These are phyloP conservation scores for Macrotrachela quadricornifera DNA, from an alignment of 1,140 invertebrate genomes.

Conservation along the genomic window DNA sequence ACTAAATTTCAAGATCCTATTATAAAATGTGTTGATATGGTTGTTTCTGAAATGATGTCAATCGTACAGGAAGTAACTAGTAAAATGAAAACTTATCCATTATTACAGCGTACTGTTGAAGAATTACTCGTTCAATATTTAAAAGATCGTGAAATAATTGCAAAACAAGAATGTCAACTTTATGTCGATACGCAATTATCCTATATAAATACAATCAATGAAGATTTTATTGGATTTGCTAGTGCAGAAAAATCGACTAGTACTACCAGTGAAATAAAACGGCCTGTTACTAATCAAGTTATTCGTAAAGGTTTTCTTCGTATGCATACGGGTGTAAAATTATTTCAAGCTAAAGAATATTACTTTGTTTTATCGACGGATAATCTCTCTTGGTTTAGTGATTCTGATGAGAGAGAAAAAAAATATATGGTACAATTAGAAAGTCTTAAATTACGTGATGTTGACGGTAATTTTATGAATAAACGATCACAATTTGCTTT, in stretches of 20 bases:
- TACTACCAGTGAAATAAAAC: too few relatives aligned
- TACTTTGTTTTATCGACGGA: slow-evolving; percentile 99
- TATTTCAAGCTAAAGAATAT: slow-evolving; percentile 57
- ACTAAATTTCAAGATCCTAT: slow-evolving; percentile 81
- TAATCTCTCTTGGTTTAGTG: slow-evolving; percentile 94
- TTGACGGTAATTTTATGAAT: slow-evolving; percentile 77
- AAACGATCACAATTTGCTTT: slow-evolving; percentile 84
- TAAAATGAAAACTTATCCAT: slow-evolving; percentile 74
- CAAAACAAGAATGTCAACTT: slow-evolving; percentile 80
- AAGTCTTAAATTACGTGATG: slow-evolving; percentile 78
- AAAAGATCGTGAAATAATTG: slow-evolving; percentile 71
- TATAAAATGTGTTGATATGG: slow-evolving; percentile 90
- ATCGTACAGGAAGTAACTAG: slow-evolving; percentile 80
- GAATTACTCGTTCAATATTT: slow-evolving; percentile 81
- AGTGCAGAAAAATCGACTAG: slow-evolving; percentile 21
- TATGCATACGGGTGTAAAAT: slow-evolving; percentile 25
- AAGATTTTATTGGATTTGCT: slow-evolving; percentile 67
- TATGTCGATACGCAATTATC: slow-evolving; percentile 89
- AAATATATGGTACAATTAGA: slow-evolving; percentile 97
- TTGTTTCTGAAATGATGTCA: slow-evolving; percentile 71
- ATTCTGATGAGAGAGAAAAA: slow-evolving; percentile 97
- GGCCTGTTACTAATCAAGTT: too few relatives aligned
- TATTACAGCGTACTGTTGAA: slow-evolving; percentile 87
- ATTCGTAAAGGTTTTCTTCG: slow-evolving; percentile 72
- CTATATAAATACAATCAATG: slow-evolving; percentile 99